Base-by-base conservation (phyloP, 2,113 vertebrate genomes). In the Alexandromys fortis region DNA sequence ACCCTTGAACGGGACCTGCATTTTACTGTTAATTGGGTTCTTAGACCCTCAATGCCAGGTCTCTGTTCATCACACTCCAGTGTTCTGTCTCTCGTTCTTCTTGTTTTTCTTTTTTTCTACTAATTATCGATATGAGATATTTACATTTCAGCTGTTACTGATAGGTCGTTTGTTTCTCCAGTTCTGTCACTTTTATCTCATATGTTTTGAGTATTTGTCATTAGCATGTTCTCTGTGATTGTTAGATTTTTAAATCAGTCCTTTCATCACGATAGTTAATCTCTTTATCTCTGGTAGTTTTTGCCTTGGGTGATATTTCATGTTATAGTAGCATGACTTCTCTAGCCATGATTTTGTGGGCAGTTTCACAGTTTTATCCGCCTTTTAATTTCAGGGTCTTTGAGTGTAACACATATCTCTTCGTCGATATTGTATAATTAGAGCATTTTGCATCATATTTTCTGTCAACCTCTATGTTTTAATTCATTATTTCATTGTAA, bases 371-470 rank as follows among this genome's bases (percentile, higher is more conserved):
- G 30, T 12, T 42, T 89, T 91, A n/a, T 33, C 11, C 10, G 52
- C 35, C 3, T 81, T 93, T 95, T 58, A 28, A 55, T 94, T 92
- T 92, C 86, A 47, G 35, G 75, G 13, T 76, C 55, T 89, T 95
- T 79, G 65, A 95, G 33, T 38, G 79, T 90, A 90, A 81, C 89
- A 17, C 70, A 30, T 82, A 14, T 91, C 65, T 88, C 26, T 94
- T 96, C 30, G 7, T 70, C 90, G 28, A 91, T 7, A 75, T 63
- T 12, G 26, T 65, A 19, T 33, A 38, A 10, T 83, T 87, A 72
- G 22, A 79, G 52, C 2, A 70, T 33, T 90, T 92, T 72, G 85
- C 30, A 35, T n/a, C 45, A n/a, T 79, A 1, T 4, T 67, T 88
- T 76, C 35, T 92, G 11, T 86, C 91, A 76, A 3, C 68, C 17